phyloP scores from a whole-genome alignment of 2,113 vertebrate genomes.

The Bostrychus sinensis region DNA sequence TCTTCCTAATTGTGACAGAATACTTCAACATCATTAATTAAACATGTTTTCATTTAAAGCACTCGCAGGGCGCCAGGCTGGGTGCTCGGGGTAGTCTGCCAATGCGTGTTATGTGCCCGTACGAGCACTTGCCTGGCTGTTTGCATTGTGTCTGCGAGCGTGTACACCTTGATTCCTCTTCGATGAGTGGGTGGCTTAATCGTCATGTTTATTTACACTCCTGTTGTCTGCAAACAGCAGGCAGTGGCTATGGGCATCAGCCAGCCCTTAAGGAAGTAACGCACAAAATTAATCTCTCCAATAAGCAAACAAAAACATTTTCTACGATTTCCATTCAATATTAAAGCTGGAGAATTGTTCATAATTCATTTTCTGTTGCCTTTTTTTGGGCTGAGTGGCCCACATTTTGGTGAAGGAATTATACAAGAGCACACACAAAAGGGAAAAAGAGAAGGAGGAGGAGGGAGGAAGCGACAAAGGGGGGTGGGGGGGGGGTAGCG shows the following conservation, averaged over 20 bases:
- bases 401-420: constrained; percentile 69
- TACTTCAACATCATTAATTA: constrained; percentile 98
- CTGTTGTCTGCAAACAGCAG: constrained; percentile 71
- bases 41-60: constrained; percentile 85
- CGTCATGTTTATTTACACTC: constrained; percentile 73
- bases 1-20: constrained; percentile 98
- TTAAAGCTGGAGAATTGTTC: constrained; percentile 55
- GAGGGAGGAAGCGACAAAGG: constrained; percentile 24
- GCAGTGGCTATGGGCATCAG: constrained; percentile 53
- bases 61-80: constrained; percentile 66
- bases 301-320: constrained; percentile 68
- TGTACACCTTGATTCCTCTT: constrained; percentile 46
- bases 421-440: constrained; percentile 85
- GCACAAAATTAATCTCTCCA: constrained; percentile 70
- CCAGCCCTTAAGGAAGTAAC: constrained; percentile 69
- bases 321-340: constrained; percentile 67
- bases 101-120: constrained; percentile 39
- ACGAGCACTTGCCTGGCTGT: constrained; percentile 23
- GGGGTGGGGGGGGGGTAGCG: constrained; percentile 85
- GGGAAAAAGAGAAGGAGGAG: constrained; percentile 47
- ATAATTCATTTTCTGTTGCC: constrained; percentile 46
- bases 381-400: constrained; percentile 60
- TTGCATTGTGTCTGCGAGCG: constrained; percentile 24
- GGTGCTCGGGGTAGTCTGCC: constrained; percentile 52
- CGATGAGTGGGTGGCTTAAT: constrained; percentile 70